Conservation (phyloP, 2,888 invertebrate genomes). For the Noctua pronuba region DNA sequence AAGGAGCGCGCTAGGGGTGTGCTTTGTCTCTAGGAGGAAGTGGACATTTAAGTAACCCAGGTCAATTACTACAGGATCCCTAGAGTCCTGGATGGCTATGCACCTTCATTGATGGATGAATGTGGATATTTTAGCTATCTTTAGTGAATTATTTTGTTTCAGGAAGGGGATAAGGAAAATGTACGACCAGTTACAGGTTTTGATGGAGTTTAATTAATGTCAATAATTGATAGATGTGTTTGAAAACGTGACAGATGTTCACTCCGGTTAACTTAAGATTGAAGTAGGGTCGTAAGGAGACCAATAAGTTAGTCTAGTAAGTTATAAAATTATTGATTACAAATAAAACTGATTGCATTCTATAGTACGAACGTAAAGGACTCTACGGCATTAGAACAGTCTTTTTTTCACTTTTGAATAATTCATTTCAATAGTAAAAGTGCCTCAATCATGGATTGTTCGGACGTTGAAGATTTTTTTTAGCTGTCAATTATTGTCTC, state of each 20-base stretch:
- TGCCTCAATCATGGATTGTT: background rate
- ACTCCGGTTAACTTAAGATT: background rate
- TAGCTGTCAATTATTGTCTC: background rate
- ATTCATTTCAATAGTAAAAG: background rate
- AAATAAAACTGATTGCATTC: background rate
- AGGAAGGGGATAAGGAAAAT: background rate
- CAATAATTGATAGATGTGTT: conserved; percentile 9
- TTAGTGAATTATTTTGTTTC: background rate
- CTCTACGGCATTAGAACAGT: background rate
- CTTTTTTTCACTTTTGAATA: background rate
- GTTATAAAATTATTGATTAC: background rate
- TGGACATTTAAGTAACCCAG: background rate
- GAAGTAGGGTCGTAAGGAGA: background rate
- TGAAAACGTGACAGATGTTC: background rate
- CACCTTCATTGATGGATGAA: background rate
- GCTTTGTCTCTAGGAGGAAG: background rate
- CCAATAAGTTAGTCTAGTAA: background rate
- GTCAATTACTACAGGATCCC: background rate
- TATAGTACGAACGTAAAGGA: background rate
- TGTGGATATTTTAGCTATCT: background rate
- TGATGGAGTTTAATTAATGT: conserved; percentile 5
- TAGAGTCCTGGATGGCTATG: no score
- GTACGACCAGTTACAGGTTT: background rate
- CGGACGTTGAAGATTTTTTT: background rate
- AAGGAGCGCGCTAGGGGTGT: background rate